Base-by-base conservation (phyloP, 2,113 vertebrate species). In the Ornithorhynchus anatinus region DNA sequence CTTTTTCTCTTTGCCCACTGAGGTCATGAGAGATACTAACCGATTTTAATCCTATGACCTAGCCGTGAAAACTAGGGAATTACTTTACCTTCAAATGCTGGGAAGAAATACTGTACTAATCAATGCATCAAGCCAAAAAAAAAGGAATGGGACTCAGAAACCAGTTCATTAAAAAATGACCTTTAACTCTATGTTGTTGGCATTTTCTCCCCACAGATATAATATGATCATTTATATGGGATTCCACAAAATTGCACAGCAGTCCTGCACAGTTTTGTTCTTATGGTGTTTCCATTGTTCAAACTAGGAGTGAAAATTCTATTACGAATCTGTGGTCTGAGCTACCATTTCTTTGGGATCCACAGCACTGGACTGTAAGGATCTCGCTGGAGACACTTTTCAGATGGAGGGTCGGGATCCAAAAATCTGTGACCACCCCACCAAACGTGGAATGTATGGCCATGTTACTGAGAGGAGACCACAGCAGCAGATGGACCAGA, bases 81-180 rank as follows among this genome's bases (percentile, higher is more conserved):
- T 35, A 60, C 22, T 69, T 67, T 36, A 84, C 74, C 50, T 45
- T 75, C 39, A 84, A 70, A 75, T 57, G 69, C 32, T 59, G 20
- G 74, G 62, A 72, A 75, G 63, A 63, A 22, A 67, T 63, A 72
- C 32, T 75, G 77, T 81, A 75, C 57, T 81, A 81, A 81, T 68
- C 43, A 81, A 79, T 64, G 40, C 65, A 61, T 61, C 72, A 52
- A 10, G 52, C 31, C 6, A 42, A 59, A 80, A 70, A 53, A 75
- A 68, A 10, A 36, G 6, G 40, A 81, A 62, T 25, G 47, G 64
- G 59, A 77, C 48, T 64, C 63, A 72, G 69, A 85, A 83, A 59
- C 57, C 15, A 5, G 43, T 84, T 87, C 80, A 84, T 87, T 87
- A 85, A 79, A 84, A 72, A 45, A 53, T 80, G 83, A 85, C 83